These are phyloP conservation scores for Solenopsis fugax DNA, from an alignment of 1,140 invertebrate genomes.

Conservation along the genomic window DNA sequence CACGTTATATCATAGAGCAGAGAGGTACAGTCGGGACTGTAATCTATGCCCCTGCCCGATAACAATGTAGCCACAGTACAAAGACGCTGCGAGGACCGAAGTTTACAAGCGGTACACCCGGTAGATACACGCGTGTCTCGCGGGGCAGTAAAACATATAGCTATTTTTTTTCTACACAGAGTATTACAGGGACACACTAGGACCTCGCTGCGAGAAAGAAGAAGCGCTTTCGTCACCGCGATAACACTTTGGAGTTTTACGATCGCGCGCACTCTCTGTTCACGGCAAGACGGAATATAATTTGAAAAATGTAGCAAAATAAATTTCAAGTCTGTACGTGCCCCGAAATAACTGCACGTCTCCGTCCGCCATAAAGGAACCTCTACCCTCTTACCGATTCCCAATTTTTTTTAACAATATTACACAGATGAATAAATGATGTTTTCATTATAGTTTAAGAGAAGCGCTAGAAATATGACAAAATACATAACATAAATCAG, in stretches of 20 bases:
- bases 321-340: conserved; percentile 46
- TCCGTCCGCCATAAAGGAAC: not conserved
- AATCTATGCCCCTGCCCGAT: conserved; percentile 38
- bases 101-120: conserved; percentile 42
- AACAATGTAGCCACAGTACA: not conserved
- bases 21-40: conserved; percentile 49
- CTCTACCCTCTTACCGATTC: not conserved
- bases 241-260: conserved; percentile 42
- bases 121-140: conserved; percentile 1
- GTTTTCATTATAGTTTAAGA: not conserved
- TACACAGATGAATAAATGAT: not conserved
- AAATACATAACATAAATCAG: not conserved
- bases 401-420: not conserved
- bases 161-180: conserved; percentile 26
- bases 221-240: conserved; percentile 18
- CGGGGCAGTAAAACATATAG: conserved; percentile 27
- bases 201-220: not conserved
- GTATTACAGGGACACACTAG: conserved; percentile 27
- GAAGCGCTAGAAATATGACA: no score
- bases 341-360: conserved; percentile 10
- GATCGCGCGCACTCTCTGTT: conserved; percentile 44
- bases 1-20: conserved; percentile 51
- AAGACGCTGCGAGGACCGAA: not conserved
- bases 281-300: conserved; percentile 38
- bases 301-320: conserved; percentile 35